phyloP scores from a whole-genome alignment of 2,113 vertebrate genomes.

The Tor tambroides region DNA sequence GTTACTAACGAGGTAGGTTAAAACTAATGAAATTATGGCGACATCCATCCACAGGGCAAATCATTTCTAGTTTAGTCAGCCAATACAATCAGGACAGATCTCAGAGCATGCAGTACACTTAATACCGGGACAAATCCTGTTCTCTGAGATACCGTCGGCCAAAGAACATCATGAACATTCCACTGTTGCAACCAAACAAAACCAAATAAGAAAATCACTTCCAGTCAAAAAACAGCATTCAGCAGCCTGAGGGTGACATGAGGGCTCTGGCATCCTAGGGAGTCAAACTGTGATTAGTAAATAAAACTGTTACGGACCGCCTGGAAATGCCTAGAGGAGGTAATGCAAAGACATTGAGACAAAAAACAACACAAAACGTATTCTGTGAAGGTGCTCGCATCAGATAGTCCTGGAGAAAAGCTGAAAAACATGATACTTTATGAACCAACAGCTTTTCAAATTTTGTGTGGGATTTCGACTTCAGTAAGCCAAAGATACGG shows the following conservation, averaged over 20 bases:
- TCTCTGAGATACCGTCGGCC: constrained; percentile 24
- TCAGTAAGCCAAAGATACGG: constrained; percentile 1
- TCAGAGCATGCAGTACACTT: constrained; percentile 18
- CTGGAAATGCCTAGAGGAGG: constrained; percentile 38
- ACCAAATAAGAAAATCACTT: constrained; percentile 23
- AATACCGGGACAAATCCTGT: constrained; percentile 30
- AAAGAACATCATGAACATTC: constrained; percentile 25
- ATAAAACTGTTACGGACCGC: neutral
- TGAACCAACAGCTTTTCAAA: neutral
- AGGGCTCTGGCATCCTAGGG: constrained; percentile 16
- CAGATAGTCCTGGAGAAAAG: constrained; percentile 14
- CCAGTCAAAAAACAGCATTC: constrained; percentile 3
- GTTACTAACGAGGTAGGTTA: constrained; percentile 2
- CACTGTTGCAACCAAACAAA: constrained; percentile 32
- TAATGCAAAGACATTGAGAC: constrained; percentile 26
- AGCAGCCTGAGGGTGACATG: constrained; percentile 26
- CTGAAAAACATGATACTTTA: neutral
- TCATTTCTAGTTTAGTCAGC: neutral
- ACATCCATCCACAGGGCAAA: constrained; percentile 2
- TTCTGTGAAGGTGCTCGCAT: neutral
- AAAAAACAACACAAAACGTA: neutral
- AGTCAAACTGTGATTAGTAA: constrained; percentile 45
- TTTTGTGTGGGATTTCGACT: neutral
- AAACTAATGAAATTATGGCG: neutral
- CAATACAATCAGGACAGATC: neutral